Base-by-base conservation (phyloP, 2,888 invertebrate species). In the Lycia hirtaria region DNA sequence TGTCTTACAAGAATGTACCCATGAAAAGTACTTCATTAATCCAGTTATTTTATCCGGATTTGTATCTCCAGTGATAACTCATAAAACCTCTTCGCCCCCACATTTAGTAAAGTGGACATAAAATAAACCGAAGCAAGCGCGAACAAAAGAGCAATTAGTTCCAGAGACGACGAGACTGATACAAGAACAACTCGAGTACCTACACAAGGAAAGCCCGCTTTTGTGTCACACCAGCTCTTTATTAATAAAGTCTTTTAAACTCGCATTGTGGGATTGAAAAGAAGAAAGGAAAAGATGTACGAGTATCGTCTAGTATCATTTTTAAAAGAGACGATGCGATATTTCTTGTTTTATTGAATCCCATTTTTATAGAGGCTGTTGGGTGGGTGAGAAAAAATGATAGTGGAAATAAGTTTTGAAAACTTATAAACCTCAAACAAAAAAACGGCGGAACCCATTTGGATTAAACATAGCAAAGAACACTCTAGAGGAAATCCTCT, bases 91-190 rank as follows among this genome's bases (percentile, higher is more conserved):
- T 41, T 20, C n/a, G 26, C n/a, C 22, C 30, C 28, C 12, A 12
- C 44, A 44, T 44, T 50, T 24, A 32, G 12, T 19, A 17, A 14
- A 44, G 37, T 9, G 15, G 33, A 41, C 28, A 19, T 47, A 57
- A 47, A 51, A 19, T 47, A 57, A 47, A 51, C 33, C 20, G 28
- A 51, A 47, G 40, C 32, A 28, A 41, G 30, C 44, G 37, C 20
- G 12, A 30, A 52, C 57, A 57, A 58, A 56, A 60, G 56, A 60
- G 53, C 58, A 65, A 62, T 65, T 65, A 60, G 60, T 56, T 60
- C 45, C 53, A 32, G 49, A 49, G 37, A 30, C 49, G 37, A 50
- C 40, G 40, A 33, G 10, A 26, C 35, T 15, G 47, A 35, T 35
- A 35, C 35, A 33, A 33, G 17, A 14, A 4, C 14, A 35, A 35